Base-by-base conservation (phyloP, 2,113 vertebrate genomes). In the Alexandromys fortis region DNA sequence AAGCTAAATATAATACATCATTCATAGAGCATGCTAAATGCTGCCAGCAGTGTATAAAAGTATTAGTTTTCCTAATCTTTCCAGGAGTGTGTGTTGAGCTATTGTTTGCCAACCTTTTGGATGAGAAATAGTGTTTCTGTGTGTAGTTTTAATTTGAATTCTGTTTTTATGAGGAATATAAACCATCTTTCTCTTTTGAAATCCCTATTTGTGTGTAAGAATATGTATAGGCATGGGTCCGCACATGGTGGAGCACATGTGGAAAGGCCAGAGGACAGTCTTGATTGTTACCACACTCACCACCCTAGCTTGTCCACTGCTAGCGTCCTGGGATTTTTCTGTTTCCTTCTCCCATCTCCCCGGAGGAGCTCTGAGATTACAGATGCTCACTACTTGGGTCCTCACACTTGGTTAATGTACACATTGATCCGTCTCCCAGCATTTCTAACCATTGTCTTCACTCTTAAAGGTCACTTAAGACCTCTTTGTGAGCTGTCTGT, bases 81-180 rank as follows among this genome's bases (percentile, higher is more conserved):
- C 35, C 24, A 88, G 7, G 83, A 92, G 24, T 75, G 22, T 89
- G 17, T 73, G 21, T 89, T 90, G 65, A 68, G 67, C 52, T 93
- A 33, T 92, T 87, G 42, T 95, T 93, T 93, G n/a, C 58, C 26
- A 70, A 6, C 22, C 14, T 86, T n/a, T 68, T 77, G 35, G 33
- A 7, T 85, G 33, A 91, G 70, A 91, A 91, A 86, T 45, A 3
- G 1, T 89, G 78, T 94, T 45, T 92, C 11, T 55, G 0, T 90
- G 0, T 94, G 24, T 88, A 90, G 76, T 90, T 93, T 92, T 94
- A 47, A 61, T 95, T 92, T 92, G 42, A 70, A 72, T 95, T 90
- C 86, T 93, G 24, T 82, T 93, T n/a, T 55, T 83, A 42, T 58
- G 61, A 96, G 26, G 49, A 13, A 94, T 94, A 16, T 49, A 86